Percentiles rank a stretch among this genome's conserved stretches.
Conservation (phyloP, 64 coral and sea anemone species). For the Montipora sp. region DNA sequence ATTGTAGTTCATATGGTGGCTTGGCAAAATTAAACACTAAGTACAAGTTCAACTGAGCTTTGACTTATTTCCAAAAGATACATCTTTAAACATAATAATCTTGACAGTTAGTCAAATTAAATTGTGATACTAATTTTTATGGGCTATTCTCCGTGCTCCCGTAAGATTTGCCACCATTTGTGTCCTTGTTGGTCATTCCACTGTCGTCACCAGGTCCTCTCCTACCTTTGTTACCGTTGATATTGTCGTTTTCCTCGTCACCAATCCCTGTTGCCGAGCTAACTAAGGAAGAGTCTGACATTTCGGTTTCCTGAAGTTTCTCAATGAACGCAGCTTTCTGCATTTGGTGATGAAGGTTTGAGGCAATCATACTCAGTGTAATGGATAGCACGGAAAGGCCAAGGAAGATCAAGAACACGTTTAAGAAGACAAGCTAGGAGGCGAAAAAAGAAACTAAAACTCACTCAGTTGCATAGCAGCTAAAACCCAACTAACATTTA, state of each 20-base stretch:
- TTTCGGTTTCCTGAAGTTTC: constrained; percentile 63
- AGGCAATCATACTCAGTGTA: constrained; percentile 90
- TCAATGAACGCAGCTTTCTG: constrained; percentile 79
- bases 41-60: background rate
- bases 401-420: constrained; percentile 77
- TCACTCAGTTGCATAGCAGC: no score
- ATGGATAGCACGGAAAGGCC: constrained; percentile 82
- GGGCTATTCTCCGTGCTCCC: constrained; percentile 64
- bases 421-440: constrained; percentile 77
- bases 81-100: background rate
- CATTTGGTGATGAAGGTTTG: constrained; percentile 86
- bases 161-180: constrained; percentile 79
- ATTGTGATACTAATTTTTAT: background rate
- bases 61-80: background rate
- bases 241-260: constrained; percentile 39
- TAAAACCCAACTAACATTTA: background rate
- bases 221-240: background rate
- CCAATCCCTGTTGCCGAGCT: constrained; percentile 57
- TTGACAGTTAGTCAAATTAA: background rate
- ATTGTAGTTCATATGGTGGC: no score
- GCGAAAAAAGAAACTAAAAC: background rate
- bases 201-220: constrained; percentile 47
- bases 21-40: no score
- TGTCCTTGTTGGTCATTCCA: constrained; percentile 30
- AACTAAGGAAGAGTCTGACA: constrained; percentile 67